Evolutionary conservation across 2,888 invertebrate species (phyloP), one percentile per base, ranked within the genome.

Genomic region (Lampropteryx suffumata): DNA sequence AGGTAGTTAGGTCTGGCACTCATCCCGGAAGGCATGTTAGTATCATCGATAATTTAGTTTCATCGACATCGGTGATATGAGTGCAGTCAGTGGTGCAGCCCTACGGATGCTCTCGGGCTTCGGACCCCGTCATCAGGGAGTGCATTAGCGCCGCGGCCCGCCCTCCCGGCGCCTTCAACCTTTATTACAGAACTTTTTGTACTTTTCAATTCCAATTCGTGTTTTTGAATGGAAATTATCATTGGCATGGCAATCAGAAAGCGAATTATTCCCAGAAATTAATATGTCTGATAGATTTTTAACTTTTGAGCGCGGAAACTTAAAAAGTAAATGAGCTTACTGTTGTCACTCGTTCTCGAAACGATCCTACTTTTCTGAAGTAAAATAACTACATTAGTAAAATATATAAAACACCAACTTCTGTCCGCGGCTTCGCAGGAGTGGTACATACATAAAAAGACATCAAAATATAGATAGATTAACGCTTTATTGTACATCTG

Each of bases 121-220:
- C 26, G 71, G 67, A 68, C 70, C 73, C 74, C 51, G 55, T 63
- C 62, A 67, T 70, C 67, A 67, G 66, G 42, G 58, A 62, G 60
- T 64, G 68, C 74, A 76, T 76, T 76, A 75, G 66, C 65, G 62
- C 61, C 51, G 42, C 30, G 53, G 40, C 50, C 55, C 54, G 44
- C 51, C 55, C 46, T 14, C 45, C 35, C 27, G 58, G 57, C 53
- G 36, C 55, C 54, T 46, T 51, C 42, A 32, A 27, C 51, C 35
- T 24, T 35, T 35, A 52, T 54, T 62, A 57, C 49, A 21, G 24
- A 56, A 59, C 61, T 63, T 65, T 63, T 61, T 66, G 58, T 61
- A 61, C 59, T 52, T 62, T 66, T 49, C 55, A 57, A 50, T 40
- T 43, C 61, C 59, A 68, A 67, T 35, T 10, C 21, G 6, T 69